Percentiles rank a stretch among this genome's conserved stretches.
Conservation (phyloP, 1,140 invertebrate species). For the Dufourea novaeangliae region DNA sequence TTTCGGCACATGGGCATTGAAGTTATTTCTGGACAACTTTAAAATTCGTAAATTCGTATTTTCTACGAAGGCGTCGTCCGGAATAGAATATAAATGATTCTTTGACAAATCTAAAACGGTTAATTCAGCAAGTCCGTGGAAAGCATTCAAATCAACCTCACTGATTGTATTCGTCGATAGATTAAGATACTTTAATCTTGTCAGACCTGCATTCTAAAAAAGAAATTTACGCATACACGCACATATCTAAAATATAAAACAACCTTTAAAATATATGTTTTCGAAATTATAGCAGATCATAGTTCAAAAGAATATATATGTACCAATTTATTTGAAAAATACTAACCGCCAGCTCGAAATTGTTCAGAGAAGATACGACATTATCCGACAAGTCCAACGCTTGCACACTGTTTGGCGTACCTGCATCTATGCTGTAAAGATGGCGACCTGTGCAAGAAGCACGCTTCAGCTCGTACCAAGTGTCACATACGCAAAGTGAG, state of each 20-base stretch:
- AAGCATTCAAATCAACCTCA: constrained; percentile 72
- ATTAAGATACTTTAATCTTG: constrained; percentile 74
- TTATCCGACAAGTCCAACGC: constrained; percentile 77
- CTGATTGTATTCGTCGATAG: constrained; percentile 74
- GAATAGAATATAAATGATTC: constrained; percentile 73
- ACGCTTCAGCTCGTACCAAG: constrained; percentile 62
- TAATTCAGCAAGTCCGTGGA: constrained; percentile 68
- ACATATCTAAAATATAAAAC: background rate
- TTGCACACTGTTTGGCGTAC: constrained; percentile 67
- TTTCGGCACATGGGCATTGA: constrained; percentile 70
- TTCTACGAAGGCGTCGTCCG: constrained; percentile 64
- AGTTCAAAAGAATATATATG: background rate
- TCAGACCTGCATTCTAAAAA: constrained; percentile 69
- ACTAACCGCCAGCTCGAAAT: constrained; percentile 72
- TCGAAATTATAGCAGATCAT: too few relatives aligned
- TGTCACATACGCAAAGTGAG: constrained; percentile 48
- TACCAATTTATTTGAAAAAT: background rate
- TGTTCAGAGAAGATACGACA: constrained; percentile 68
- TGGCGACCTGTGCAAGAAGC: constrained; percentile 72
- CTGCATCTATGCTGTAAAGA: constrained; percentile 72
- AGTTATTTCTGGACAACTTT: constrained; percentile 73
- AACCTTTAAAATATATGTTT: background rate
- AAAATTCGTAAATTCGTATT: constrained; percentile 70
- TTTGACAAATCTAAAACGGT: constrained; percentile 74
- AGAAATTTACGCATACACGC: constrained; percentile 13